Base-by-base conservation (phyloP, 2,888 invertebrate genomes). In the Sclerodermus sp. region DNA sequence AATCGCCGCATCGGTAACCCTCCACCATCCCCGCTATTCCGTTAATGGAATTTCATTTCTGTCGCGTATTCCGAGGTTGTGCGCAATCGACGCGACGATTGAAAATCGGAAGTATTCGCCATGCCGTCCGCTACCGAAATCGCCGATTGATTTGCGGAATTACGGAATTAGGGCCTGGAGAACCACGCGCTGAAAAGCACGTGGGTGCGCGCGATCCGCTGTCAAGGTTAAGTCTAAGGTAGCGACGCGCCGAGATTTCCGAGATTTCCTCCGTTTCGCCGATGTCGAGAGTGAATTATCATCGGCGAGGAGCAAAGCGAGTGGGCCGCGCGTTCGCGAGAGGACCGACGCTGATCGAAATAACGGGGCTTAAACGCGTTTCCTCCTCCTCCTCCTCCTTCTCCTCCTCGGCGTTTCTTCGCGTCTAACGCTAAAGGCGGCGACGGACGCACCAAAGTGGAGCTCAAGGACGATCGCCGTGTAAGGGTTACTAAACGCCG, bases 311-410 rank as follows among this genome's bases (percentile, higher is more conserved):
- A n/a, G n/a, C n/a, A n/a, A n/a, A n/a, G n/a, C n/a, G n/a, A 38
- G 23, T 15, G 32, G 18, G 31, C 39, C 46, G 47, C 49, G 45
- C 47, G 47, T 51, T 47, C 58, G 60, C 49, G 42, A 52, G 53
- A 5, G 4, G 23, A 8, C 23, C 8, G 23, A 8, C 23, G 23
- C 40, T 52, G 64, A 62, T 62, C 58, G 60, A 64, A 62, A 66
- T 66, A 66, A 66, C 66, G 66, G 62, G 53, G 51, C 55, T 61
- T 53, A 40, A 56, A 55, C n/a, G n/a, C n/a, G n/a, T n/a, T n/a
- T n/a, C n/a, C n/a, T n/a, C n/a, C n/a, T n/a, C n/a, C n/a, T n/a
- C n/a, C n/a, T n/a, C n/a, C n/a, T n/a, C n/a, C 23, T 23, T 23
- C 4, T 3, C 23, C 47, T 51, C 58, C 55, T 49, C 40, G 43